phyloP scores from a whole-genome alignment of 2,888 invertebrate genomes.

The Volucella inflata region DNA sequence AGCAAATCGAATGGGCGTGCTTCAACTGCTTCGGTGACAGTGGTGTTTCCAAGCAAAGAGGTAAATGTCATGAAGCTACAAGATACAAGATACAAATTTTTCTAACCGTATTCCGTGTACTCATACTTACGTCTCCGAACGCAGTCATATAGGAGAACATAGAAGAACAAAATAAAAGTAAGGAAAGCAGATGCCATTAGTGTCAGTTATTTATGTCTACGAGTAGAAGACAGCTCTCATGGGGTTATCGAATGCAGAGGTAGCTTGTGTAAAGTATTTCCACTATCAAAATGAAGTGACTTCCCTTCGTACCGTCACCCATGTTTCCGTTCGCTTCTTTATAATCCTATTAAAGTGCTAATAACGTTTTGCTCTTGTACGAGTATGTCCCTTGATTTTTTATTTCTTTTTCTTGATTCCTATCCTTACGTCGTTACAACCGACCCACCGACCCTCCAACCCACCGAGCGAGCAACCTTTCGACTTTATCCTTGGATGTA shows the following conservation, averaged over 20 bases:
- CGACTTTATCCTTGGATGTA: constrained; percentile 52
- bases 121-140: neutral
- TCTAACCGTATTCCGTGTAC: constrained; percentile 4
- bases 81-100: constrained; percentile 49
- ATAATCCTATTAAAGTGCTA: constrained; percentile 68
- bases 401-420: too few relatives aligned
- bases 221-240: constrained; percentile 43
- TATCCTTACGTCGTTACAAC: neutral
- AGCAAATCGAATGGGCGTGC: constrained; percentile 67
- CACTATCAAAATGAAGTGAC: constrained; percentile 20
- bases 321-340: constrained; percentile 30
- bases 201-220: constrained; percentile 62
- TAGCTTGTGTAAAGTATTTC: constrained; percentile 19
- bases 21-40: constrained; percentile 19
- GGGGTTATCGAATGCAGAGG: neutral
- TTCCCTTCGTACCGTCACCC: neutral
- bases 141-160: neutral
- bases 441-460: too few relatives aligned
- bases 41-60: constrained; percentile 30
- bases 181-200: constrained; percentile 56
- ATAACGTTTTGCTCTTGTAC: constrained; percentile 70
- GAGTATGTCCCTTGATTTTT: constrained; percentile 50
- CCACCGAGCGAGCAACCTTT: neutral
- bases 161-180: neutral
- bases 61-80: constrained; percentile 36